Evolutionary conservation across 2,113 vertebrate species (phyloP), one percentile per base, ranked within the genome.

Genomic region (Tachuris rubrigastra): DNA sequence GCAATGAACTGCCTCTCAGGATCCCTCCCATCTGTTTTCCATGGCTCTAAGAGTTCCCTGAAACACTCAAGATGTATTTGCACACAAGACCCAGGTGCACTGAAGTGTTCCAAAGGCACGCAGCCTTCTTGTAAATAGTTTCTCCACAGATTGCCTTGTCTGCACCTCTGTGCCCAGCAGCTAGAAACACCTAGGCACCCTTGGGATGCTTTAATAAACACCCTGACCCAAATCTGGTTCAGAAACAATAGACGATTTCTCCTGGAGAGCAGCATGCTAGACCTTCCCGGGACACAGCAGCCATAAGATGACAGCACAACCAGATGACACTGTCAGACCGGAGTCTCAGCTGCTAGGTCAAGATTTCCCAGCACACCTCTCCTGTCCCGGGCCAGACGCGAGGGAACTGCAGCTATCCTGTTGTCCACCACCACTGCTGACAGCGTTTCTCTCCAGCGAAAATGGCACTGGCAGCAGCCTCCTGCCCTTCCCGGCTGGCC

Each of bases 71-170:
- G 46, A 50, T n/a, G 23, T 16, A 50, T 74, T 93, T 77, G 42
- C 68, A 50, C 14, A 74, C 24, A 87, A 67, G 42, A 74, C 14
- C 35, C 53, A 50, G 20, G 6, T 21, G 9, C 30, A 62, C n/a
- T 2, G 1, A 66, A 30, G 75, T 50, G 33, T 14, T 87, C 46
- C 67, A 85, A 76, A 83, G 35, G 50, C 2, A 5, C 47, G 72
- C 14, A 87, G 56, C 17, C 25, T 19, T 28, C 0, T 0, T 42
- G 28, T 24, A 69, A 93, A 76, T 0, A 0, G 22, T 63, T 77
- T 67, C 67, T 63, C 47, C 1, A 60, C 35, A 77, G 39, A 86
- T 13, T 67, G 12, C 42, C 44, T 47, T 55, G 68, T 22, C 53
- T 71, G 35, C 50, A 76, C 33, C 73, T 23, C 49, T 37, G 31